phyloP scores from a whole-genome alignment of 2,797 vertebrate genomes.

The Platalea minor region DNA sequence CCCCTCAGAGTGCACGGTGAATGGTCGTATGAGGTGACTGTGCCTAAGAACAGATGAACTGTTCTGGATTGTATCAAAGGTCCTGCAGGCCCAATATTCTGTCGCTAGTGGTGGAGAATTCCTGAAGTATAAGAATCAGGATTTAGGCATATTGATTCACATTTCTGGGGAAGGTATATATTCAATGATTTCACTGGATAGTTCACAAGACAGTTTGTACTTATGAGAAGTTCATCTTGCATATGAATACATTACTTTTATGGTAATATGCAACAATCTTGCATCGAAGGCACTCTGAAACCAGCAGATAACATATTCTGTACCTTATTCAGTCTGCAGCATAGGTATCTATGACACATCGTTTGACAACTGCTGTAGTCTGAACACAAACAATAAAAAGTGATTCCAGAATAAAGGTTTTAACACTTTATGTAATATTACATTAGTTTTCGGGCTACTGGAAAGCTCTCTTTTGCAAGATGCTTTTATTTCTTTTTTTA shows the following conservation, averaged over 20 bases:
- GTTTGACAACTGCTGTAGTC: not conserved
- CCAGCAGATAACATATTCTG: not conserved
- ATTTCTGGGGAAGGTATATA: not conserved
- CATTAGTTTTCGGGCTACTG: not conserved
- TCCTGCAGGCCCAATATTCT: not conserved
- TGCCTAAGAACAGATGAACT: not conserved
- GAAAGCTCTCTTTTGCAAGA: not conserved
- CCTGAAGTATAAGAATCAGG: not conserved
- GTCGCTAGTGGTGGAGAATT: not conserved
- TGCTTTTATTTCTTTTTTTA: rapidly evolving
- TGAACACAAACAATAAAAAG: not conserved
- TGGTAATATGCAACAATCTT: not conserved
- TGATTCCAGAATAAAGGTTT: not conserved
- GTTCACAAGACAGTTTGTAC: not conserved
- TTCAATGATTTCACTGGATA: not conserved
- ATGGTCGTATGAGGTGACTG: not conserved
- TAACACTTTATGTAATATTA: not conserved
- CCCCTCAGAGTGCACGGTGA: not conserved
- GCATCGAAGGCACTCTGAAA: not conserved
- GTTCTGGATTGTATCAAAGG: not conserved
- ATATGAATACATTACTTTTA: not conserved
- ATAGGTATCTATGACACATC: not conserved
- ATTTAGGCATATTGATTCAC: not conserved
- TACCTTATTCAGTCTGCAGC: not conserved
- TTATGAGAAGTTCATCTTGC: not conserved